Conservation (phyloP, 2,888 invertebrate species). For the Linnaemya tessellans region DNA sequence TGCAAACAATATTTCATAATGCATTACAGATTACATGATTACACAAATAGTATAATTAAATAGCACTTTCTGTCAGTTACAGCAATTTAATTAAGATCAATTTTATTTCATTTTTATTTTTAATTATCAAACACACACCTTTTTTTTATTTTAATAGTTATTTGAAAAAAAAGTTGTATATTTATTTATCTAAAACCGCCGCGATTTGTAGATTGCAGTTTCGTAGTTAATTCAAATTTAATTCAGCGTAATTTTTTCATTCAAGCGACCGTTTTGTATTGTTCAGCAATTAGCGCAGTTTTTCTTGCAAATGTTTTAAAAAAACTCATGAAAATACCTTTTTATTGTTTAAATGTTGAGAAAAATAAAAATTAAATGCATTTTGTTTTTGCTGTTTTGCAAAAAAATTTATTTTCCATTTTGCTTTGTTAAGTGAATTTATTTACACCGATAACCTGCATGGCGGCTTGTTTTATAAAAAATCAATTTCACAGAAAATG, state of each 20-base stretch:
- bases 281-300: constrained; percentile 57
- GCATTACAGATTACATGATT: constrained; percentile 1
- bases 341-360: constrained; percentile 52
- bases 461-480: background rate
- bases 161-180: background rate
- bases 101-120: no score
- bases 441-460: constrained; percentile 8
- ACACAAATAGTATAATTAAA: constrained; percentile 4
- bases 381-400: constrained; percentile 38
- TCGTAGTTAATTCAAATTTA: background rate
- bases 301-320: constrained; percentile 55
- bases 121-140: constrained; percentile 19
- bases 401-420: constrained; percentile 30
- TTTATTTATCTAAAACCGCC: background rate
- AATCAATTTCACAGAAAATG: background rate
- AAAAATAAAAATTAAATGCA: constrained; percentile 35
- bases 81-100: no score
- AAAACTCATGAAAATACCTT: constrained; percentile 44
- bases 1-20: constrained; percentile 27
- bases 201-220: background rate
- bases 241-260: constrained; percentile 18
- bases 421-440: background rate
- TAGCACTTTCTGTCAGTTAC: constrained; percentile 21
- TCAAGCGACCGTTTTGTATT: constrained; percentile 57
- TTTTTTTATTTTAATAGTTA: background rate